These are phyloP conservation scores for Enteromius trimaculatus DNA, from an alignment of 2,797 vertebrate genomes.

Conservation along the genomic window DNA sequence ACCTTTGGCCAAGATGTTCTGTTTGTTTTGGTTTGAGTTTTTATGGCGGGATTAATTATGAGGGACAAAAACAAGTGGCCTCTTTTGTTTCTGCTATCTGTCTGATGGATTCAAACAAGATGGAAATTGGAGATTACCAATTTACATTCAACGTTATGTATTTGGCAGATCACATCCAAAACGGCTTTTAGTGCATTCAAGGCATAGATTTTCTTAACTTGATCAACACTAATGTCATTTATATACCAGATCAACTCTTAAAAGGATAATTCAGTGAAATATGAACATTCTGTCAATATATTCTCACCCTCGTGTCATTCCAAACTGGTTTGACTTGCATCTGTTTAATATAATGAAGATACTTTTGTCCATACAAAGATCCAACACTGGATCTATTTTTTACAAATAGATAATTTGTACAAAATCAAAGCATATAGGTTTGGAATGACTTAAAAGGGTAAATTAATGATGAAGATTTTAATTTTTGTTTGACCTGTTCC, in stretches of 20 bases:
- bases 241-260: not conserved
- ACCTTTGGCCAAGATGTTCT: conserved; percentile 18
- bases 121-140: conserved; percentile 1
- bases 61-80: conserved; percentile 25
- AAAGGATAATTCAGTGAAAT: not conserved
- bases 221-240: not conserved
- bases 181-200: not conserved
- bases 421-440: not conserved
- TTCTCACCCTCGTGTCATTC: not conserved
- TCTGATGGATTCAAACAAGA: conserved; percentile 20
- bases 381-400: not conserved
- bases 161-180: conserved; percentile 1
- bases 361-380: not conserved
- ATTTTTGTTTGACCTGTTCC: not conserved
- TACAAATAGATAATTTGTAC: too few relatives aligned
- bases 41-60: conserved; percentile 22
- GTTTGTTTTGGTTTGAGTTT: conserved; percentile 19
- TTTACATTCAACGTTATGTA: not conserved
- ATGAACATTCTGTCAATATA: not conserved
- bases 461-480: not conserved
- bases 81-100: conserved; percentile 21
- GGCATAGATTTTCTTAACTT: not conserved
- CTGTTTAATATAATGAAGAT: not conserved
- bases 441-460: not conserved
- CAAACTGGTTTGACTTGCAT: not conserved